Evolutionary conservation across 2,888 invertebrate genomes (phyloP), one percentile per base, ranked within the genome.

Genomic region (Hirtodrosophila histrioides): DNA sequence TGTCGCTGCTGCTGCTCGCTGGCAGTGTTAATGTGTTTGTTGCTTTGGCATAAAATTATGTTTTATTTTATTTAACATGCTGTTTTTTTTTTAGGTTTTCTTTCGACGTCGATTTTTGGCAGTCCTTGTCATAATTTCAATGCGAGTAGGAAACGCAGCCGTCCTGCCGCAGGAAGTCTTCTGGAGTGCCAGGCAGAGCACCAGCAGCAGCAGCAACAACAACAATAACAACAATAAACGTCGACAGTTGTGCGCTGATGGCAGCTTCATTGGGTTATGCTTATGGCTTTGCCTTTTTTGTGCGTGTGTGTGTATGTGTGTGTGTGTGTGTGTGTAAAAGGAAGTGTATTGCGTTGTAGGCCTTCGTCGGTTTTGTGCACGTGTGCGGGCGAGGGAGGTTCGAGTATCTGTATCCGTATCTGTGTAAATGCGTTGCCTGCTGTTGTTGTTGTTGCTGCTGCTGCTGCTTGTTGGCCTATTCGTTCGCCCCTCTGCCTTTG

Each of bases 11-110:
- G 65, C 62, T 60, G 27, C 27, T 6, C 2, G 27, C 27, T 65
- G 60, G 55, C 81, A 62, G 88, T 88, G 89, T 80, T 88, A 86
- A 86, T 88, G 86, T 87, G 86, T 79, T 86, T 86, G 86, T 84
- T 86, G 78, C 85, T 76, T 65, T 75, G 73, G 72, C 87, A 88
- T 86, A 71, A 78, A 84, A 83, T 86, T 82, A 89, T 89, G 89
- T 88, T 86, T 88, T 88, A 85, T 86, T 84, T 86, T 88, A 83
- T 84, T 84, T 78, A 86, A 86, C 89, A 83, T 88, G 86, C 61
- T 75, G 69, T 64, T 49, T 63, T 76, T 55, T 56, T 56, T 35
- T 24, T 31, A 17, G 17, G 17, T 17, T 39, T 45, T 23, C 44
- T 57, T 39, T 46, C 48, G 31, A 24, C 58, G 68, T 67, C 78